These are phyloP conservation scores for Octodonta nipae DNA, from an alignment of 2,888 invertebrate genomes.

Conservation along the genomic window DNA sequence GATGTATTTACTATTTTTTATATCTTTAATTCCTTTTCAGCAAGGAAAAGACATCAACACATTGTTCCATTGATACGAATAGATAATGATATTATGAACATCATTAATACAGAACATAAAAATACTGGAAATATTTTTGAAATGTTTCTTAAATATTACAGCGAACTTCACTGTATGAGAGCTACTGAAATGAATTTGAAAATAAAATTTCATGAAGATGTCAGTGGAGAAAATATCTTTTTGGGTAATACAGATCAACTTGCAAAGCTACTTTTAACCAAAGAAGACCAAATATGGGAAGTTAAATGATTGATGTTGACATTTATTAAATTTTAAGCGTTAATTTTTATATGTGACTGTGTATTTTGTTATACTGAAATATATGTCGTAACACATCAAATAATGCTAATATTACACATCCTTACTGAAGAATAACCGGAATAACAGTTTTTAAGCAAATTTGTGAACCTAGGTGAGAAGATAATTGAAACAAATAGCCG, in stretches of 20 bases:
- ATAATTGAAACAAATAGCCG: too few relatives aligned
- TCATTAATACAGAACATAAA: conserved; percentile 36
- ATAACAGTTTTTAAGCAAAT: too few relatives aligned
- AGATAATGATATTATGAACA: conserved; percentile 49
- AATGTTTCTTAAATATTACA: conserved; percentile 53
- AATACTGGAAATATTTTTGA: conserved; percentile 46
- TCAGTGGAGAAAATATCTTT: conserved; percentile 35
- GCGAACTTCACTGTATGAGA: conserved; percentile 56
- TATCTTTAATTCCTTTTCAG: conserved; percentile 40
- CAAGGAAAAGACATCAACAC: conserved; percentile 46
- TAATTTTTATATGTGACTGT: too few relatives aligned
- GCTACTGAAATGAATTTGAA: conserved; percentile 70
- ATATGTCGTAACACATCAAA: too few relatives aligned
- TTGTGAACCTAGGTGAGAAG: too few relatives aligned
- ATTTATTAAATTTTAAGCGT: too few relatives aligned
- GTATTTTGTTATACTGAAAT: too few relatives aligned
- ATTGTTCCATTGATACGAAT: conserved; percentile 47
- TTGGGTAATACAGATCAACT: conserved; percentile 43
- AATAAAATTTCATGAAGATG: conserved; percentile 35
- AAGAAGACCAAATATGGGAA: conserved; percentile 21
- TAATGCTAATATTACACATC: too few relatives aligned
- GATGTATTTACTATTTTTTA: too few relatives aligned
- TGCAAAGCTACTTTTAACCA: conserved; percentile 41
- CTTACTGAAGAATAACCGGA: too few relatives aligned
- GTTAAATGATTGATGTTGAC: too few relatives aligned